phyloP scores from a whole-genome alignment of 1,140 invertebrate species.

The Meloidogyne floridensis region DNA sequence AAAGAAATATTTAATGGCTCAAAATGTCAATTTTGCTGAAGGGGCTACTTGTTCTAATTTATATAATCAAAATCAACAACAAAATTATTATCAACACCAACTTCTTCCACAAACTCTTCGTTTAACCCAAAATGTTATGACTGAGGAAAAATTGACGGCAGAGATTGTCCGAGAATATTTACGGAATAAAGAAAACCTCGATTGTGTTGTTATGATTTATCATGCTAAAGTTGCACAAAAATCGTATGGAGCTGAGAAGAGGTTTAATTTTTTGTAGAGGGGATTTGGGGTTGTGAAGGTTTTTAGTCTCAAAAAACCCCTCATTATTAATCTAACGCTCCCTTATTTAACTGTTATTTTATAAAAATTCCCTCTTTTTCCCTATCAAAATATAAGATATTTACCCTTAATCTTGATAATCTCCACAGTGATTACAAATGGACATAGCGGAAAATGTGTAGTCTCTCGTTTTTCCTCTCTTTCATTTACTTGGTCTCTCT shows the following conservation, averaged over 20 bases:
- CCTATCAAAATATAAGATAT: too few relatives aligned
- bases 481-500: too few relatives aligned
- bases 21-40: not conserved
- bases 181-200: constrained; percentile 41
- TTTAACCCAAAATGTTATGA: not conserved
- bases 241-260: constrained; percentile 98
- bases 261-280: constrained; percentile 67
- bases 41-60: not conserved
- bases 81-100: not conserved
- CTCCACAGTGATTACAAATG: too few relatives aligned
- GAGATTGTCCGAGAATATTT: constrained; percentile 61
- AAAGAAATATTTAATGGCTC: not conserved
- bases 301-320: too few relatives aligned
- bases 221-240: constrained; percentile 98
- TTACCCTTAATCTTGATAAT: too few relatives aligned
- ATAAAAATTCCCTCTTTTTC: too few relatives aligned
- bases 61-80: constrained; percentile 2
- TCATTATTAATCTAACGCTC: too few relatives aligned
- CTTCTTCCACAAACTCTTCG: constrained; percentile 15
- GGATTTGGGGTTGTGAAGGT: not conserved
- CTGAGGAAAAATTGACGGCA: constrained; percentile 33
- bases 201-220: constrained; percentile 78
- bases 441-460: too few relatives aligned
- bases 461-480: too few relatives aligned
- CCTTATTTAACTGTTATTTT: too few relatives aligned